Percentiles rank a stretch among this genome's conserved stretches.
Evolutionary conservation across 2,113 vertebrate species (phyloP).

Genomic region (Nyctibius bracteatus): DNA sequence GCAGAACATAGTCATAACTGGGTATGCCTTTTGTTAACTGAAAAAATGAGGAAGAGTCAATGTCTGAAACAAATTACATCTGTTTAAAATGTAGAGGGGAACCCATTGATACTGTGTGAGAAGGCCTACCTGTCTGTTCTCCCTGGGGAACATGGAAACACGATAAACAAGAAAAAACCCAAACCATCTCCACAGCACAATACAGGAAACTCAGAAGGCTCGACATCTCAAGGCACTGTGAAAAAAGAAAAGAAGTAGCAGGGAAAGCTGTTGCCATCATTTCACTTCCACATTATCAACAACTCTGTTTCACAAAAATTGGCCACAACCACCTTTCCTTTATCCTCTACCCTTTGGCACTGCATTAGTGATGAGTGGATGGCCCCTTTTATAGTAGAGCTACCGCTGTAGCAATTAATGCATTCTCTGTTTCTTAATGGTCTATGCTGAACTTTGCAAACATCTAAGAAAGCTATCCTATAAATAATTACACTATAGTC

Average conservation of each 20-base stretch:
- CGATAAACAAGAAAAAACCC: neutral
- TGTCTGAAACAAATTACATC: neutral
- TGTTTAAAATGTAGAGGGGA: neutral
- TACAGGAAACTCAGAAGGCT: neutral
- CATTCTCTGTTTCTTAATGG: neutral
- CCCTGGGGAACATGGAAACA: neutral
- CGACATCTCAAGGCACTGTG: neutral
- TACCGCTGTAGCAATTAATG: neutral
- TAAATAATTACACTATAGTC: neutral
- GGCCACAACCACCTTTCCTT: neutral
- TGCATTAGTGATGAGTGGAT: neutral
- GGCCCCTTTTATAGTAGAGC: neutral
- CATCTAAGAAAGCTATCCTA: neutral
- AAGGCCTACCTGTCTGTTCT: neutral
- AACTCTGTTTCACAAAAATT: neutral
- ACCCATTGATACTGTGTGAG: neutral
- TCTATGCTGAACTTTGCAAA: neutral
- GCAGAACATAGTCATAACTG: slow-evolving; percentile 13
- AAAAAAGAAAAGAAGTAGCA: neutral
- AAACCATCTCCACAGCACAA: neutral
- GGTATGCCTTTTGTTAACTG: slow-evolving; percentile 22
- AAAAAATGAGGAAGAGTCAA: neutral
- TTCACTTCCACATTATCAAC: neutral
- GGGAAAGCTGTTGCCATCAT: neutral
- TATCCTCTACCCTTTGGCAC: neutral